Percentiles rank a stretch among this genome's conserved stretches.
Evolutionary conservation across 1,140 invertebrate genomes (phyloP).

Genomic region (Zophobas atratus): DNA sequence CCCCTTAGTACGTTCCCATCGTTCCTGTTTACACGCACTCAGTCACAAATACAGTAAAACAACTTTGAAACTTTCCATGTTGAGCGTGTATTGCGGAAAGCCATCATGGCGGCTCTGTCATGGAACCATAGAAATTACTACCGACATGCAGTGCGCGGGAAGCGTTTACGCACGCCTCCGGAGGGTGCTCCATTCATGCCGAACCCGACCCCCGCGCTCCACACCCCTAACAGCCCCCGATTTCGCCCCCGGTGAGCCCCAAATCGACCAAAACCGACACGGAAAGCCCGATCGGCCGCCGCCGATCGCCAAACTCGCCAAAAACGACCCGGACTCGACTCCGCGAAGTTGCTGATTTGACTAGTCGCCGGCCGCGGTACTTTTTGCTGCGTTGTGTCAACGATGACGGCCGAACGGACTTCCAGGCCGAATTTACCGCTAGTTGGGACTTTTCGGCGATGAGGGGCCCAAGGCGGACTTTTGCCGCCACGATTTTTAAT

Average conservation of each 20-base stretch:
- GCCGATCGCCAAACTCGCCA: constrained; percentile 17
- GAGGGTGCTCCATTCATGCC: constrained; percentile 63
- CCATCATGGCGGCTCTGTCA: constrained; percentile 80
- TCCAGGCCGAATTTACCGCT: not conserved
- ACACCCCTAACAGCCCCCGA: constrained; percentile 5
- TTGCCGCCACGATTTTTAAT: not conserved
- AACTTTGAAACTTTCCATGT: constrained; percentile 78
- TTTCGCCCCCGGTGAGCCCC: not conserved
- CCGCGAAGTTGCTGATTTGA: constrained; percentile 38
- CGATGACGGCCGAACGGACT: constrained; percentile 37
- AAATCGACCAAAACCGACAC: not conserved
- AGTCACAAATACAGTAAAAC: constrained; percentile 81
- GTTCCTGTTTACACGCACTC: constrained; percentile 78
- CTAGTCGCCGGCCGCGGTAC: not conserved
- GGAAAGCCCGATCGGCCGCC: not conserved
- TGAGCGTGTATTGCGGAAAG: constrained; percentile 77
- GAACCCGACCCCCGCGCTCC: constrained; percentile 18
- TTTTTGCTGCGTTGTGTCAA: constrained; percentile 19
- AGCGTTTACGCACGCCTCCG: constrained; percentile 70
- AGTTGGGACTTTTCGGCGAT: not conserved
- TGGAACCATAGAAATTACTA: constrained; percentile 77
- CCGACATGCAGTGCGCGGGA: constrained; percentile 73
- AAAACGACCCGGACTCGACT: constrained; percentile 1
- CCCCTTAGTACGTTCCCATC: constrained; percentile 78
- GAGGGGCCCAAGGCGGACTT: not conserved